Evolutionary conservation across 2,888 invertebrate species (phyloP).

Genomic region (Oxytorus armatus): DNA sequence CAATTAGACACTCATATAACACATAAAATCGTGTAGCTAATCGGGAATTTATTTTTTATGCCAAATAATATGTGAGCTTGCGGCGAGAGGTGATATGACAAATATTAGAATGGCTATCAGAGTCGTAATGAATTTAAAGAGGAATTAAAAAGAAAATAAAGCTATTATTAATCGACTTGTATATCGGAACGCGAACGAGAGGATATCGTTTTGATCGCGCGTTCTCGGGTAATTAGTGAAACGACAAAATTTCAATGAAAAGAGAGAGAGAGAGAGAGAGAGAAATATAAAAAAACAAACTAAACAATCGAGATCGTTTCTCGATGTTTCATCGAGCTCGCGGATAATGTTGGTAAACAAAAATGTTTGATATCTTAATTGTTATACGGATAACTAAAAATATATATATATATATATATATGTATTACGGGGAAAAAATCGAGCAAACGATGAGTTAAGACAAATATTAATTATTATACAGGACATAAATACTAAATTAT

Average conservation of each 20-base stretch:
- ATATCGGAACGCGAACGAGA: slow-evolving; percentile 42
- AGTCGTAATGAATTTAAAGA: slow-evolving; percentile 68
- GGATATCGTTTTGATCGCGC: slow-evolving; percentile 16
- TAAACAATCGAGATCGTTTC: too few relatives aligned
- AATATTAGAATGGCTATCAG: slow-evolving; percentile 73
- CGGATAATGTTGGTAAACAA: slow-evolving; percentile 50
- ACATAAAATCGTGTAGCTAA: slow-evolving; percentile 72
- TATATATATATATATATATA: too few relatives aligned
- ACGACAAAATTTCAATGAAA: neutral
- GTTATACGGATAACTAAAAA: slow-evolving; percentile 46
- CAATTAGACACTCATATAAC: slow-evolving; percentile 44
- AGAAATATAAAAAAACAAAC: slow-evolving; percentile 20
- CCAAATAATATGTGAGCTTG: slow-evolving; percentile 76
- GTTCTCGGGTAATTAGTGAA: neutral
- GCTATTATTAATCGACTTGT: slow-evolving; percentile 63
- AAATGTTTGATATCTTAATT: slow-evolving; percentile 60
- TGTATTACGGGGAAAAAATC: slow-evolving; percentile 25
- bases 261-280: slow-evolving; percentile 13
- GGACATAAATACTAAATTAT: slow-evolving; percentile 14
- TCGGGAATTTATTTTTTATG: slow-evolving; percentile 84
- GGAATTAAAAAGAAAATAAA: slow-evolving; percentile 37
- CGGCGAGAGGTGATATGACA: slow-evolving; percentile 74
- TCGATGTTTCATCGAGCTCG: slow-evolving; percentile 35
- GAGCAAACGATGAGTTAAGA: slow-evolving; percentile 29
- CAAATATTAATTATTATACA: slow-evolving; percentile 38